phyloP scores from a whole-genome alignment of 2,113 vertebrate species.

The Dromaius novaehollandiae region DNA sequence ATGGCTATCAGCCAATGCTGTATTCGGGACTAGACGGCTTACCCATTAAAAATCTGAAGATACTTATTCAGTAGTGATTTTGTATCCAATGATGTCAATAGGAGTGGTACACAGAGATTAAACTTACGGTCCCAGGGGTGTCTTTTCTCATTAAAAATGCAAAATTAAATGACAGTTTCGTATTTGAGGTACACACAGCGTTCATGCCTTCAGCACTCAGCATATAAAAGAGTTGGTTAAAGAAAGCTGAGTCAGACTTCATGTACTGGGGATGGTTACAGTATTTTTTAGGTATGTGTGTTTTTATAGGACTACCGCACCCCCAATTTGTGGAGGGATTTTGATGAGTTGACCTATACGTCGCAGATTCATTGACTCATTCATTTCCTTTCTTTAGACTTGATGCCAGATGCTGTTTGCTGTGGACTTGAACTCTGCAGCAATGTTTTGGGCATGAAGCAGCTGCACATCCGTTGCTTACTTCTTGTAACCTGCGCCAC shows the following conservation, averaged over 20 bases:
- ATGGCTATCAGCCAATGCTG: background rate
- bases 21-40: background rate
- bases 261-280: background rate
- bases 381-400: background rate
- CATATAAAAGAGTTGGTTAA: background rate
- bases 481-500: background rate
- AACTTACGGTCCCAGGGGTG: background rate
- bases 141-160: background rate
- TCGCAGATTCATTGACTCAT: background rate
- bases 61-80: background rate
- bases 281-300: background rate
- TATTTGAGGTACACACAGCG: background rate
- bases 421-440: background rate
- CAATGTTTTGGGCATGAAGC: background rate
- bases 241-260: background rate
- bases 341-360: background rate
- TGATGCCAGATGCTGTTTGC: background rate
- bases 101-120: background rate
- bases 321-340: background rate
- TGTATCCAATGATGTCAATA: background rate
- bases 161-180: conserved; percentile 33
- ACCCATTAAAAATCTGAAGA: background rate
- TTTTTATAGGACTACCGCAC: background rate
- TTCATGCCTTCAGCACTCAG: background rate
- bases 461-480: background rate